phyloP scores from a whole-genome alignment of 2,113 vertebrate genomes.

The Oreotrochilus melanogaster region DNA sequence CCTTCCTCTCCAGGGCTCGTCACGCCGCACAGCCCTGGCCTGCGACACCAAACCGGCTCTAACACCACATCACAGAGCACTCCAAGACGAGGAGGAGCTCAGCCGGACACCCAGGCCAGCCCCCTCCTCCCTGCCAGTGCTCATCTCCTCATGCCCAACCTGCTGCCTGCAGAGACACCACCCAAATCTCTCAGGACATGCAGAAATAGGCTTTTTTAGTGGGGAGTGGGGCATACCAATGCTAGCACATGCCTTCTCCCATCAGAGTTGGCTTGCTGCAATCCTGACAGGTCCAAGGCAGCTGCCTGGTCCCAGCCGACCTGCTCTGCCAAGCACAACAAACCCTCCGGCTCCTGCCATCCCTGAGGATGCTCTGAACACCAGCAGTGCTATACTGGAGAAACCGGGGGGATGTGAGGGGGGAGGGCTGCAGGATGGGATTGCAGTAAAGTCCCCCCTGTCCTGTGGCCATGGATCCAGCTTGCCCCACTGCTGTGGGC shows the following conservation, averaged over 20 bases:
- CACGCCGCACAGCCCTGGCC: background rate
- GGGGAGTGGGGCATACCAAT: background rate
- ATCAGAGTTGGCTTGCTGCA: accelerated
- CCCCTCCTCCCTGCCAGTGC: background rate
- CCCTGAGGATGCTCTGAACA: background rate
- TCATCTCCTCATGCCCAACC: background rate
- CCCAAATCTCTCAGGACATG: background rate
- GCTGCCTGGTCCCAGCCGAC: background rate
- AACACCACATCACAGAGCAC: accelerated
- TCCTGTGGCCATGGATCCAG: background rate
- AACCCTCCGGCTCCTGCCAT: background rate
- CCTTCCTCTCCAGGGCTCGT: background rate
- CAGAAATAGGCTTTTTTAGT: background rate
- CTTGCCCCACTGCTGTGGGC: background rate
- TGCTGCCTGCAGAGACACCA: background rate
- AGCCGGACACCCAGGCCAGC: background rate
- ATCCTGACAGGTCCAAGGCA: background rate
- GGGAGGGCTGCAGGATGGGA: background rate
- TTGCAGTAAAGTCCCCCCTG: background rate
- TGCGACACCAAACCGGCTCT: background rate
- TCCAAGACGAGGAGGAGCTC: accelerated
- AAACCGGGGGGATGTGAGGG: background rate
- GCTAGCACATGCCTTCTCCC: background rate
- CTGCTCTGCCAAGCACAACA: background rate
- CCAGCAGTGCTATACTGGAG: accelerated